These are phyloP conservation scores for Sebastes hopkinsi DNA, from an alignment of 2,797 vertebrate genomes.

Conservation along the genomic window DNA sequence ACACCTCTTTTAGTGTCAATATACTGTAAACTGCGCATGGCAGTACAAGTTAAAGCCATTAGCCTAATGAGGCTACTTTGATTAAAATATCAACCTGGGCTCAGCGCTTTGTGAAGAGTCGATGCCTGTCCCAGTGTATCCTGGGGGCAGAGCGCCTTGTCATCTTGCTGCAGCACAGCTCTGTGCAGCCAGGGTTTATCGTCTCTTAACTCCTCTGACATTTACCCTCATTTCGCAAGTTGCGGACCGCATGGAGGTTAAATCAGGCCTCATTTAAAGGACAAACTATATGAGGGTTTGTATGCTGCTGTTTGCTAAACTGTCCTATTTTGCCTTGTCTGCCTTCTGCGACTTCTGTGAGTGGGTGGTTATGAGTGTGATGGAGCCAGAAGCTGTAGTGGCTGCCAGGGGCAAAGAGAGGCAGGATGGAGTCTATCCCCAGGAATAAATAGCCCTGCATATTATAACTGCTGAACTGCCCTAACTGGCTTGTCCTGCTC, in stretches of 20 bases:
- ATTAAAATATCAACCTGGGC: slow-evolving; percentile 9
- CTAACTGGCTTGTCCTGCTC: slow-evolving; percentile 19
- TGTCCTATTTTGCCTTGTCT: slow-evolving; percentile 51
- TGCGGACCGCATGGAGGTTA: slow-evolving; percentile 1
- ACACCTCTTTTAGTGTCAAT: not conserved
- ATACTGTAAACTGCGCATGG: not conserved
- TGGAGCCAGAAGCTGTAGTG: slow-evolving; percentile 54
- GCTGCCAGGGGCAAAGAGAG: slow-evolving; percentile 62
- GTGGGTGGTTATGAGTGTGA: slow-evolving; percentile 63
- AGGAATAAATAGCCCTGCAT: slow-evolving; percentile 54
- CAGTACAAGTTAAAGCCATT: not conserved
- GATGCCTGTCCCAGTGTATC: not conserved
- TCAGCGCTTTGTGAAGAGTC: slow-evolving; percentile 3
- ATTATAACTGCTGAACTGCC: not conserved
- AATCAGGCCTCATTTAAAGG: slow-evolving; percentile 22
- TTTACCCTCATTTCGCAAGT: slow-evolving; percentile 25
- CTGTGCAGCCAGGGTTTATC: slow-evolving; percentile 3
- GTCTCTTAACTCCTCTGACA: slow-evolving; percentile 12
- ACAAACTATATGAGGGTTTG: slow-evolving; percentile 19
- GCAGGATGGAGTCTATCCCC: slow-evolving; percentile 35
- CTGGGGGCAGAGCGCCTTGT: slow-evolving; percentile 1
- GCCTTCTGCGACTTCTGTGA: slow-evolving; percentile 43
- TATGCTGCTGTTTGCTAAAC: slow-evolving; percentile 39
- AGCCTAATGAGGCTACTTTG: not conserved
- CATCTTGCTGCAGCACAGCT: slow-evolving; percentile 26